phyloP scores from a whole-genome alignment of 2,888 invertebrate genomes.

The Trypoxylon attenuatum region DNA sequence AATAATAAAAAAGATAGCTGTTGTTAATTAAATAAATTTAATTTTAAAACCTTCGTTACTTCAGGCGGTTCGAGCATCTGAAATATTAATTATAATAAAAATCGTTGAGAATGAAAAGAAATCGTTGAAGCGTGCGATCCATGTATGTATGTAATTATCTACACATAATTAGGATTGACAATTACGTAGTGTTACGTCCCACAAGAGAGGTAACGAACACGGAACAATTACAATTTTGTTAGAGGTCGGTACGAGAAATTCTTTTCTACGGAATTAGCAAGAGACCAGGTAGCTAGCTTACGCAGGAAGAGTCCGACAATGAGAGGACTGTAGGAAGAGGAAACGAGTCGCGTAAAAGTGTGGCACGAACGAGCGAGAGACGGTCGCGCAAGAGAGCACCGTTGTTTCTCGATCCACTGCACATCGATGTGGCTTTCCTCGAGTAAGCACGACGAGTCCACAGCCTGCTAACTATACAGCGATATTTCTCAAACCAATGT shows the following conservation, averaged over 20 bases:
- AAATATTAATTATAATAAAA: no score
- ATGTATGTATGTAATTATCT: no score
- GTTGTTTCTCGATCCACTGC: not conserved
- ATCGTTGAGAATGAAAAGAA: no score
- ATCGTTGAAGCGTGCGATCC: no score
- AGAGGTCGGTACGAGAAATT: not conserved
- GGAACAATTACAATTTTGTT: not conserved
- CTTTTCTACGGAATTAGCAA: not conserved
- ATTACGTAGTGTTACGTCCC: not conserved
- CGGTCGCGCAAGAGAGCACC: slow-evolving; percentile 10
- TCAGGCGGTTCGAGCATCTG: no score
- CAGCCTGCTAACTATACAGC: no score
- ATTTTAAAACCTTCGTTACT: no score
- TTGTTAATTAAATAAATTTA: no score
- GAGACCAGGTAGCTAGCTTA: not conserved
- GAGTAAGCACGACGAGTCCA: no score
- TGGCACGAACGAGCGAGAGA: slow-evolving; percentile 19
- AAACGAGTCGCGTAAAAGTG: slow-evolving; percentile 40
- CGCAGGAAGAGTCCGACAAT: not conserved
- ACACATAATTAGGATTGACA: not conserved
- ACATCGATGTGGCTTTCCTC: not conserved
- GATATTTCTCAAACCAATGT: no score
- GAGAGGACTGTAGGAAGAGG: slow-evolving; percentile 42
- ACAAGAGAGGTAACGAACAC: not conserved
- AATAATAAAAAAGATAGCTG: no score